Percentiles rank a stretch among this genome's conserved stretches.
phyloP scores from a whole-genome alignment of 2,888 invertebrate genomes.

The Mythimna ferrago region DNA sequence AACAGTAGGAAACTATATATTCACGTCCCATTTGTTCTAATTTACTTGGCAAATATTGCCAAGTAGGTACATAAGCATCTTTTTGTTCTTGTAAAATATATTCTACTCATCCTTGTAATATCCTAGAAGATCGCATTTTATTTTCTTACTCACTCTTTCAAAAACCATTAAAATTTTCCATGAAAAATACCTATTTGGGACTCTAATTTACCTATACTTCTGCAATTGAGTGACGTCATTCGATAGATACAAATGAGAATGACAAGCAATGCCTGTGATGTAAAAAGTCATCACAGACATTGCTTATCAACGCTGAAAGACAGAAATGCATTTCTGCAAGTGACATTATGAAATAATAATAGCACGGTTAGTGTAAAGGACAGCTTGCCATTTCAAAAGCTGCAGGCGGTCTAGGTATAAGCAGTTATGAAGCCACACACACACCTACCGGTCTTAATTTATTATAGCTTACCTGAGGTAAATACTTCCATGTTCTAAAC shows the following conservation, averaged over 20 bases:
- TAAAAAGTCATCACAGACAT: background rate
- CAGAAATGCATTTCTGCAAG: background rate
- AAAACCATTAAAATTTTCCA: too few species aligned
- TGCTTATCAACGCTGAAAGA: background rate
- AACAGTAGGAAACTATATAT: background rate
- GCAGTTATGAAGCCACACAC: conserved; percentile 11
- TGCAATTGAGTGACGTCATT: too few species aligned
- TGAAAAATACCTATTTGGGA: too few species aligned
- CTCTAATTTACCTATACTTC: too few species aligned
- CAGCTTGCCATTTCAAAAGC: conserved; percentile 33
- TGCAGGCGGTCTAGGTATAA: conserved; percentile 42
- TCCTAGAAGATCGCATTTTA: background rate
- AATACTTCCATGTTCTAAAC: conserved; percentile 4
- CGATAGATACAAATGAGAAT: too few species aligned
- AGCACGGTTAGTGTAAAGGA: conserved; percentile 5
- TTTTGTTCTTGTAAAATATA: background rate
- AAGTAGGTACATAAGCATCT: background rate
- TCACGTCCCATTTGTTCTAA: conserved; percentile 13
- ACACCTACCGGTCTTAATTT: too few species aligned
- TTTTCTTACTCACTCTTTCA: too few species aligned
- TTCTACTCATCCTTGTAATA: background rate
- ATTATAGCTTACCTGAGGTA: background rate
- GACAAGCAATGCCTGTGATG: too few species aligned
- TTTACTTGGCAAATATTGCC: background rate
- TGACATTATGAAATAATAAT: conserved; percentile 12